Evolutionary conservation across 2,888 invertebrate species (phyloP).

Genomic region (Molorchus minor): DNA sequence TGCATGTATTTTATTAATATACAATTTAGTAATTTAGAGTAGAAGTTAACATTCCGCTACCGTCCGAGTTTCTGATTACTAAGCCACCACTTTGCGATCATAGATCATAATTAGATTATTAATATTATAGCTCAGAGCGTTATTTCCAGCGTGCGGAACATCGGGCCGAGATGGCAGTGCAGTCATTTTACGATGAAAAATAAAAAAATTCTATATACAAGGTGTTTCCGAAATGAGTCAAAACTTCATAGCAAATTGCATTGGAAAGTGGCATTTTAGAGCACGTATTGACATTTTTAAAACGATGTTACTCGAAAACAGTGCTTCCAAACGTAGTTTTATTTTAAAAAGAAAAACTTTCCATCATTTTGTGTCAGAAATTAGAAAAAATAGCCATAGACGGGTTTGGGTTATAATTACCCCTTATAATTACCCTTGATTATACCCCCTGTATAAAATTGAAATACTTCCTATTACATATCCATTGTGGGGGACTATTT

Average conservation of each 20-base stretch:
- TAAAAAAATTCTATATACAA: no score
- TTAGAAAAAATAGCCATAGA: no score
- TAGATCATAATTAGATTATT: conserved; percentile 60
- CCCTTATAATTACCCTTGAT: no score
- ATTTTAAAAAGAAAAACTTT: no score
- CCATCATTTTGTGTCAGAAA: no score
- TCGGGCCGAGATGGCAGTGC: conserved; percentile 32
- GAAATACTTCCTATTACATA: no score
- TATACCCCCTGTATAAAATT: no score
- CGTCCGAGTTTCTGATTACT: conserved; percentile 56
- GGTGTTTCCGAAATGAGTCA: conserved; percentile 33
- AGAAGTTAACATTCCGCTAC: conserved; percentile 56
- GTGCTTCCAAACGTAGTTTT: no score
- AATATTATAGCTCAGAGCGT: conserved; percentile 52
- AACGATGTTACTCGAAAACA: not conserved
- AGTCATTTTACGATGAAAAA: no score
- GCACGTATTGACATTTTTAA: not conserved
- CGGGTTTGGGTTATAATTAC: no score
- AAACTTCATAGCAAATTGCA: not conserved
- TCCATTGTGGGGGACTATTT: no score
- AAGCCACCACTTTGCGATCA: conserved; percentile 55
- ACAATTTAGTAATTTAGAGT: conserved; percentile 46
- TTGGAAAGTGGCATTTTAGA: not conserved
- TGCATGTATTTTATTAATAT: conserved; percentile 44
- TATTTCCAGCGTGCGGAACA: conserved; percentile 42